Percentiles rank a stretch among this genome's conserved stretches.
Evolutionary conservation across 2,113 vertebrate genomes (phyloP).

Genomic region (Reinhardtius hippoglossoides): DNA sequence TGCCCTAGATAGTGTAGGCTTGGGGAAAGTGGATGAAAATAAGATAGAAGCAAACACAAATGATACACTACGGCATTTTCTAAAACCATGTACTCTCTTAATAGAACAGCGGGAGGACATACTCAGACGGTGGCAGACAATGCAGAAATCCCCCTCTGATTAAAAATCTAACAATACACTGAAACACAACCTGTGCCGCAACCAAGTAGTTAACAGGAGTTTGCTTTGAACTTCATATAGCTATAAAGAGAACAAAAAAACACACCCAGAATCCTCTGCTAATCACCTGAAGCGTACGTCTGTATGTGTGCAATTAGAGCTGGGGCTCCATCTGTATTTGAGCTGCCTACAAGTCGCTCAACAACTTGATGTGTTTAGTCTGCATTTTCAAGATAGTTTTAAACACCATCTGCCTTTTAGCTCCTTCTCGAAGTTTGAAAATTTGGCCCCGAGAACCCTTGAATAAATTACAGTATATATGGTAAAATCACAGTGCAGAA

Average conservation of each 20-base stretch:
- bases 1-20: constrained; percentile 77
- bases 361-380: constrained; percentile 58
- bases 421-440: constrained; percentile 28
- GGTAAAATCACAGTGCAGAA: constrained; percentile 28
- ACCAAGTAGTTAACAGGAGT: constrained; percentile 3
- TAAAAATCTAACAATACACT: constrained; percentile 18
- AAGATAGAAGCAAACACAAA: constrained; percentile 58
- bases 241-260: constrained; percentile 13
- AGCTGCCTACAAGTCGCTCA: constrained; percentile 44
- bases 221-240: constrained; percentile 15
- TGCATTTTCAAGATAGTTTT: constrained; percentile 52
- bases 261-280: constrained; percentile 16
- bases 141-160: constrained; percentile 25
- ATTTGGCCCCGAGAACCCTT: constrained; percentile 40
- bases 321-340: constrained; percentile 54
- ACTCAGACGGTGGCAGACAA: neutral
- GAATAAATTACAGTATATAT: constrained; percentile 50
- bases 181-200: constrained; percentile 26
- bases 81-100: constrained; percentile 46
- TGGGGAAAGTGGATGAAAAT: constrained; percentile 62
- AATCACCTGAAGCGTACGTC: constrained; percentile 41
- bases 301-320: constrained; percentile 26
- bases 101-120: constrained; percentile 23
- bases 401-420: constrained; percentile 56
- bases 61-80: constrained; percentile 47